A percentile compares a stretch with the other conserved stretches of the same genome.
phyloP scores from a whole-genome alignment of 2,797 vertebrate species.

The Acanthurus tractus region DNA sequence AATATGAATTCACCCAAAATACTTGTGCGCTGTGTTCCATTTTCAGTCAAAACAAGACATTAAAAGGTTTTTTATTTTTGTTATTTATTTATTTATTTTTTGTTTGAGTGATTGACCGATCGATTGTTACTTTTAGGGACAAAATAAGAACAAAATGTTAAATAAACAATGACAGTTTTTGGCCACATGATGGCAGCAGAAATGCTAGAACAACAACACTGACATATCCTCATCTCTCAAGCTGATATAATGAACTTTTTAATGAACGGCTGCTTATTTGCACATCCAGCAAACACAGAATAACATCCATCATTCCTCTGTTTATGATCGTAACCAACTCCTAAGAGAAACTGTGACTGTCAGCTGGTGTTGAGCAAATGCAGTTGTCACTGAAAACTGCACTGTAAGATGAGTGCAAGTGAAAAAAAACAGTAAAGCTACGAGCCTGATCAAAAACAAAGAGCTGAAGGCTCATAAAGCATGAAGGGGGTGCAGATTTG shows the following conservation, averaged over 20 bases:
- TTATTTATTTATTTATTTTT: not conserved
- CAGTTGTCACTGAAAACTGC: not conserved
- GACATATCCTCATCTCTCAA: not conserved
- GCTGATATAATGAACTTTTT: not conserved
- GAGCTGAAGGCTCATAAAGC: too few relatives aligned
- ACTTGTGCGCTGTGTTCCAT: not conserved
- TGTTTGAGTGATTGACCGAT: too few relatives aligned
- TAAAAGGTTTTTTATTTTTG: not conserved
- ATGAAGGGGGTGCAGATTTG: not conserved
- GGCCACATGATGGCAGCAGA: constrained; percentile 36
- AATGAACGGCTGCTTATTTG: not conserved
- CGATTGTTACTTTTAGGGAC: too few relatives aligned
- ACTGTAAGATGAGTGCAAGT: not conserved
- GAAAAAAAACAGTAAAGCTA: not conserved
- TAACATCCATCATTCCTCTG: constrained; percentile 4
- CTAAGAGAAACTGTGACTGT: not conserved
- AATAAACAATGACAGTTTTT: not conserved
- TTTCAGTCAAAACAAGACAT: not conserved
- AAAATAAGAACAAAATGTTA: not conserved
- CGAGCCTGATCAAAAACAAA: not conserved
- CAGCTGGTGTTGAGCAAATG: not conserved
- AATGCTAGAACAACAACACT: constrained; percentile 4
- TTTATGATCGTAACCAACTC: not conserved
- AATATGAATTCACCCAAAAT: not conserved
- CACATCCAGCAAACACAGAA: not conserved